phyloP scores from a whole-genome alignment of 2,113 vertebrate species.

The Mystacornis crossleyi region DNA sequence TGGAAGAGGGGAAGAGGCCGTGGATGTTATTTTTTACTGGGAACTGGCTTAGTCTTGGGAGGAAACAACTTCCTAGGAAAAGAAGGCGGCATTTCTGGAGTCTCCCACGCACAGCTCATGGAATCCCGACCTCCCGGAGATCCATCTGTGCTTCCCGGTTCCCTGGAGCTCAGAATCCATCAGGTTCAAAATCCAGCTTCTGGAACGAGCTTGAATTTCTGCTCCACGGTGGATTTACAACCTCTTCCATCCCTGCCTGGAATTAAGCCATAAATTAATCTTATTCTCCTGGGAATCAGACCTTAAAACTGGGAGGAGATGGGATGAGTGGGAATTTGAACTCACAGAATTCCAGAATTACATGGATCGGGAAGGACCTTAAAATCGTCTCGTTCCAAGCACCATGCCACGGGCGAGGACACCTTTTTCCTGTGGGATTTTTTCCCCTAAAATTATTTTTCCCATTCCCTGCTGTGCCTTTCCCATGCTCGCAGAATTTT shows the following conservation, averaged over 20 bases:
- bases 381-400: accelerated
- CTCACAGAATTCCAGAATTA: not conserved
- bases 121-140: not conserved
- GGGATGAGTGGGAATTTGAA: not conserved
- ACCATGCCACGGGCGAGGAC: not conserved
- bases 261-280: not conserved
- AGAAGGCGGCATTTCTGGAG: not conserved
- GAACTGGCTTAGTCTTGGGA: not conserved
- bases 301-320: not conserved
- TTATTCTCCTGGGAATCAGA: not conserved
- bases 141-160: not conserved
- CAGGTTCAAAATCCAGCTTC: not conserved
- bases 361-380: not conserved
- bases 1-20: not conserved
- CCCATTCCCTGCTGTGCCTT: not conserved
- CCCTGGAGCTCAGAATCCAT: not conserved
- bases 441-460: not conserved
- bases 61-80: not conserved
- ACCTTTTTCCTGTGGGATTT: not conserved
- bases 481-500: not conserved
- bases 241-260: not conserved
- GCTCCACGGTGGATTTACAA: not conserved
- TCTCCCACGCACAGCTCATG: not conserved
- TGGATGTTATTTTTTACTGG: not conserved
- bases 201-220: not conserved